These are phyloP conservation scores for Panagrolaimus sp. DNA, from an alignment of 1,140 invertebrate genomes.

Conservation along the genomic window DNA sequence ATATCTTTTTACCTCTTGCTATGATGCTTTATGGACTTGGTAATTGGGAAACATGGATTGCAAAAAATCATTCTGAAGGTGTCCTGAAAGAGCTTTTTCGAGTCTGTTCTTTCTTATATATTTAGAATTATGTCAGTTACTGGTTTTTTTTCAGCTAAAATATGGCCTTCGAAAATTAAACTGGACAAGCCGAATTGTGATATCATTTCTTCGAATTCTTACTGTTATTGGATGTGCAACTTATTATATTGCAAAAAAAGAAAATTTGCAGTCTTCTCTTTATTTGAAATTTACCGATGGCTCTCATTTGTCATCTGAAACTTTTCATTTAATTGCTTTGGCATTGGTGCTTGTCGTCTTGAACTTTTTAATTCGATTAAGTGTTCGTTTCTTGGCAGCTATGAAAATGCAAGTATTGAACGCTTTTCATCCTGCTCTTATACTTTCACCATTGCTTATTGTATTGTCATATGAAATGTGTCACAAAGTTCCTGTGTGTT, in stretches of 20 bases:
- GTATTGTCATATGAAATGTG: conserved; percentile 21
- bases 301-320: conserved; percentile 19
- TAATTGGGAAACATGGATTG: conserved; percentile 51
- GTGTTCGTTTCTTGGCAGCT: conserved; percentile 43
- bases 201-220: conserved; percentile 30
- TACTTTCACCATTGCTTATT: conserved; percentile 38
- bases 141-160: conserved; percentile 45
- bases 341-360: conserved; percentile 25
- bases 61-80: conserved; percentile 27
- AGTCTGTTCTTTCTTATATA: no score
- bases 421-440: conserved; percentile 37
- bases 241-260: conserved; percentile 18
- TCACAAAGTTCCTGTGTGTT: conserved; percentile 33
- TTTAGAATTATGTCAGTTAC: no score
- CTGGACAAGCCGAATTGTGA: conserved; percentile 30
- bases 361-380: conserved; percentile 33
- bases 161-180: conserved; percentile 47
- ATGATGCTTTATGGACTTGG: conserved; percentile 44
- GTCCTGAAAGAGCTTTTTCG: conserved; percentile 38
- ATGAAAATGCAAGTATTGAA: conserved; percentile 37
- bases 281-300: conserved; percentile 24
- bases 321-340: conserved; percentile 24
- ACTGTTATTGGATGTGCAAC: conserved; percentile 26
- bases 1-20: conserved; percentile 26
- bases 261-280: conserved; percentile 26